Conservation (phyloP, 2,797 vertebrate species). For the Hoplostethus atlanticus region DNA sequence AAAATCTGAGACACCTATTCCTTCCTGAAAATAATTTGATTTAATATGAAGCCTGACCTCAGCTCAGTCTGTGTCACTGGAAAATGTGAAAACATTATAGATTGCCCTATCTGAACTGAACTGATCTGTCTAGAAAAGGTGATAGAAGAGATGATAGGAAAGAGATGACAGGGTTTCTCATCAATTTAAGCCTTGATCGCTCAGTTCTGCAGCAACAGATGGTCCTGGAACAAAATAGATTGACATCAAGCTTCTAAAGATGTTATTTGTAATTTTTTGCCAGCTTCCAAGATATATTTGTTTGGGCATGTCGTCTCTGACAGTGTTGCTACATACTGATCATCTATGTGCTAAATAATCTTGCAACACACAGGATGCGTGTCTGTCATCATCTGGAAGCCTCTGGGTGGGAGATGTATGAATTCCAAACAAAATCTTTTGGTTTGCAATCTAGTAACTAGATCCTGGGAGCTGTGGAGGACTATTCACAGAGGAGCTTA, state of each 20-base stretch:
- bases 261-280: too few species aligned
- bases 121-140: background rate
- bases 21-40: constrained; percentile 4
- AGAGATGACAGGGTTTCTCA: background rate
- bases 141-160: too few species aligned
- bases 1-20: constrained; percentile 7
- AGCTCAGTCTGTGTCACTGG: background rate
- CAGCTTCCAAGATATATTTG: background rate
- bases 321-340: background rate
- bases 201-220: background rate
- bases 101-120: background rate
- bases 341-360: too few species aligned
- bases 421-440: background rate
- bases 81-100: background rate
- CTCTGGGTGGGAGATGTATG: background rate
- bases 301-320: background rate
- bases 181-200: background rate
- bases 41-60: background rate
- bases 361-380: too few species aligned
- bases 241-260: too few species aligned
- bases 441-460: background rate
- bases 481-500: background rate
- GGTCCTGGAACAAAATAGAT: too few species aligned
- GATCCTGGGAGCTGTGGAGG: background rate
- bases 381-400: background rate